These are phyloP conservation scores for Cichlasoma orientale DNA, from an alignment of 2,797 vertebrate genomes.

Conservation along the genomic window DNA sequence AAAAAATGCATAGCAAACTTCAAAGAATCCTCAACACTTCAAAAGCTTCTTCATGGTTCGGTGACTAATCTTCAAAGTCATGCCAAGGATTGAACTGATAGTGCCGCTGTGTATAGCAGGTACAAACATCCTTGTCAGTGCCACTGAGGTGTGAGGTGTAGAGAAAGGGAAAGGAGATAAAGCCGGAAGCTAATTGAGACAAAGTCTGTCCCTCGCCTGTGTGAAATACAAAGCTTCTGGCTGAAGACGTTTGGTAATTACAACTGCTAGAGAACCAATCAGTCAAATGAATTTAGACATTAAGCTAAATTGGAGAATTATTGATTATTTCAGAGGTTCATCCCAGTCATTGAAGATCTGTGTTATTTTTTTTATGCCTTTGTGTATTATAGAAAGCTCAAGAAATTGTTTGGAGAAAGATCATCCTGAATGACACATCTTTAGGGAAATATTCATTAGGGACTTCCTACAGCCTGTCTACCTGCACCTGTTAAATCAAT, in stretches of 20 bases:
- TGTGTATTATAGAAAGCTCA: not conserved
- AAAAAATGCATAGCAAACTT: conserved; percentile 52
- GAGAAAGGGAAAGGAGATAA: conserved; percentile 63
- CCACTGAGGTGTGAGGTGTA: conserved; percentile 59
- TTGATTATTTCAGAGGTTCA: conserved; percentile 44
- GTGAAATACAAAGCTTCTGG: conserved; percentile 56
- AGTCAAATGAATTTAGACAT: conserved; percentile 66
- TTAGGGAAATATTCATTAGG: not conserved
- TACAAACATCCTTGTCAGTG: conserved; percentile 65
- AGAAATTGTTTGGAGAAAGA: not conserved
- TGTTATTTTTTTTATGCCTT: conserved; percentile 2
- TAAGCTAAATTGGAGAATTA: conserved; percentile 59
- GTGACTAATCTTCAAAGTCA: conserved; percentile 74
- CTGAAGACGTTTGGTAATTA: conserved; percentile 73
- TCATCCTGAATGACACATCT: not conserved
- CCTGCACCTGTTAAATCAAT: conserved; percentile 1
- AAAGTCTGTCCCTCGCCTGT: conserved; percentile 64
- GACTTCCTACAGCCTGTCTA: not conserved
- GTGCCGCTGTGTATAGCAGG: conserved; percentile 58
- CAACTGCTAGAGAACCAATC: conserved; percentile 65
- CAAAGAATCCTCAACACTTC: conserved; percentile 70
- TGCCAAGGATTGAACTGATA: conserved; percentile 66
- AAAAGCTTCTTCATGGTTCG: conserved; percentile 67
- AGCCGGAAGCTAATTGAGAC: conserved; percentile 76
- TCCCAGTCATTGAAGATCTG: conserved; percentile 10